A percentile compares a stretch with the other conserved stretches of the same genome.
Evolutionary conservation across 2,113 vertebrate genomes (phyloP).

Genomic region (Tympanuchus pallidicinctus): DNA sequence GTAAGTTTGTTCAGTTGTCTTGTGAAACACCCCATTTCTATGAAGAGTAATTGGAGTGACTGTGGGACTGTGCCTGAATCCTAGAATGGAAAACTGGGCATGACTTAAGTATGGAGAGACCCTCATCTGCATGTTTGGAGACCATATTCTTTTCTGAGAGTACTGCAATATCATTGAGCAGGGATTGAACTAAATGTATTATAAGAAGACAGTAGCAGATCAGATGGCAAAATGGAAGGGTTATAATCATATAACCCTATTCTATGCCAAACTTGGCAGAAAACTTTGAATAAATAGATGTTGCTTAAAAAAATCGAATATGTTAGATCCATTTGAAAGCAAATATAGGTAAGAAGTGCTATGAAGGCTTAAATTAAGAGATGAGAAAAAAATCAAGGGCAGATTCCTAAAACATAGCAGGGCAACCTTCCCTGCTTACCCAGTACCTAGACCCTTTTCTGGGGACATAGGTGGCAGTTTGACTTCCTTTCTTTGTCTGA

Average conservation of each 20-base stretch:
- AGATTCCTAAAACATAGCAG: background rate
- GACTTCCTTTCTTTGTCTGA: background rate
- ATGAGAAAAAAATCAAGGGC: background rate
- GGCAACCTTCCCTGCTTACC: background rate
- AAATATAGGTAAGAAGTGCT: background rate
- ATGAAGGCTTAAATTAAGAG: background rate
- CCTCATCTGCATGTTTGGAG: background rate
- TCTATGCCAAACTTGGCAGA: background rate
- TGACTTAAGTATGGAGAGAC: background rate
- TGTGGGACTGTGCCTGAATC: background rate
- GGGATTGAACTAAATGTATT: background rate
- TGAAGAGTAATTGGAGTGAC: background rate
- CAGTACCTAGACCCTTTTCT: background rate
- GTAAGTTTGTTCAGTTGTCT: background rate
- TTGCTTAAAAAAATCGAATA: background rate
- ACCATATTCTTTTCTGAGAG: background rate
- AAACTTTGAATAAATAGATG: background rate
- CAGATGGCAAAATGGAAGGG: background rate
- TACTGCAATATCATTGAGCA: background rate
- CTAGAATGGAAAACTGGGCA: background rate
- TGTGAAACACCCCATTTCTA: background rate
- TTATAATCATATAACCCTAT: background rate
- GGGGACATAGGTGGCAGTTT: background rate
- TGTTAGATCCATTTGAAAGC: background rate
- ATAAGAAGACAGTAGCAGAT: background rate